Evolutionary conservation across 2,113 vertebrate species (phyloP).

Genomic region (Fulmarus glacialis): DNA sequence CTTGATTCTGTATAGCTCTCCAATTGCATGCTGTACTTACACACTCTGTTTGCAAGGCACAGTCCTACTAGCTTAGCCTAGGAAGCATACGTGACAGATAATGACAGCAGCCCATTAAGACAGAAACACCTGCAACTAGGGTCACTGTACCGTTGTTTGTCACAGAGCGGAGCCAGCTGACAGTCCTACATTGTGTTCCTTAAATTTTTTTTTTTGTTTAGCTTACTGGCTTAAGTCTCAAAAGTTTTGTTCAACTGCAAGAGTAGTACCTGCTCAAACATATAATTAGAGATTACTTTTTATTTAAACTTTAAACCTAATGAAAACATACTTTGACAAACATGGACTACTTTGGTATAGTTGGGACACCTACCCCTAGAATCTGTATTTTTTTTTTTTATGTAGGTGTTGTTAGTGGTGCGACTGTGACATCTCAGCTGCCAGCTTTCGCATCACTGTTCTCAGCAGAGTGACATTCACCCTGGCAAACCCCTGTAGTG

Average conservation of each 20-base stretch:
- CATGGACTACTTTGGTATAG: background rate
- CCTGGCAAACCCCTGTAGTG: background rate
- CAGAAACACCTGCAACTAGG: background rate
- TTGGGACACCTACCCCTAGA: background rate
- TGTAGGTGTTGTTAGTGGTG: background rate
- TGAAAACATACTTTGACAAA: background rate
- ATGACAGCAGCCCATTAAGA: background rate
- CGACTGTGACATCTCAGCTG: background rate
- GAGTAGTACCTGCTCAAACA: background rate
- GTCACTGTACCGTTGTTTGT: background rate
- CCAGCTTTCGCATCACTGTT: background rate
- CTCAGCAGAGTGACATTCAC: background rate
- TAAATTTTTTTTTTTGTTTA: background rate
- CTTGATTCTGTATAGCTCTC: background rate
- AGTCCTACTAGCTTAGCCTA: background rate
- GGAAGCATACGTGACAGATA: background rate
- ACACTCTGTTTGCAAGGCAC: background rate
- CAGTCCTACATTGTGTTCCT: background rate
- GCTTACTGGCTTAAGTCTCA: background rate
- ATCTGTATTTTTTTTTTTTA: background rate
- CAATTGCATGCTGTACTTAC: accelerated
- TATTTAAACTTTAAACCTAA: background rate
- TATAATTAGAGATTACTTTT: background rate
- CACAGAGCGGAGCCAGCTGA: background rate
- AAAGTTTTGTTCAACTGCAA: background rate